Percentiles rank a stretch among this genome's conserved stretches.
These are phyloP conservation scores for Bathynomus jamesi DNA, from an alignment of 1,140 invertebrate genomes.

Conservation along the genomic window DNA sequence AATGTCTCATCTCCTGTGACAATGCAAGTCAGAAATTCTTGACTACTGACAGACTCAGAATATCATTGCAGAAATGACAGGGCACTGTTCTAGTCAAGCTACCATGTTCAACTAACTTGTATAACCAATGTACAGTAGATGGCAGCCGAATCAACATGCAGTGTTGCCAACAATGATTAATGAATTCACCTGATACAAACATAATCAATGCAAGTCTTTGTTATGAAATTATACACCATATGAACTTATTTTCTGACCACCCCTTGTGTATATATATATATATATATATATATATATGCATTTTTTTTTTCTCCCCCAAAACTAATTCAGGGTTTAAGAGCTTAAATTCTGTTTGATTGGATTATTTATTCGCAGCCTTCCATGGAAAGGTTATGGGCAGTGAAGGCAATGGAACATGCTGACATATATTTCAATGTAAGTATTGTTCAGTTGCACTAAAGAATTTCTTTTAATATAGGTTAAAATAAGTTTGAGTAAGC, in stretches of 20 bases:
- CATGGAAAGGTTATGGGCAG: conserved; percentile 81
- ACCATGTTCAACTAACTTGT: too few species aligned
- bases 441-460: conserved; percentile 32
- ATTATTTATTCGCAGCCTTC: conserved; percentile 46
- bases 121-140: too few species aligned
- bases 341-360: neutral
- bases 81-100: too few species aligned
- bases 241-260: neutral
- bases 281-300: neutral
- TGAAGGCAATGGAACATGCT: conserved; percentile 85
- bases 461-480: conserved; percentile 4
- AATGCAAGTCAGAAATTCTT: too few species aligned
- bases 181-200: too few species aligned
- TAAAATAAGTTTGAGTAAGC: conserved; percentile 3
- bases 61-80: too few species aligned
- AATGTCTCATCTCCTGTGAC: too few species aligned
- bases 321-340: neutral
- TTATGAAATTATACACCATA: too few species aligned
- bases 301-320: neutral
- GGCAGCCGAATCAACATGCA: too few species aligned
- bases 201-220: too few species aligned
- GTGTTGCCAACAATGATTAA: too few species aligned
- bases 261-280: neutral
- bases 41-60: too few species aligned
- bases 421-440: conserved; percentile 90